Base-by-base conservation (phyloP, 2,113 vertebrate species). In the Forbesichthys agassizii region DNA sequence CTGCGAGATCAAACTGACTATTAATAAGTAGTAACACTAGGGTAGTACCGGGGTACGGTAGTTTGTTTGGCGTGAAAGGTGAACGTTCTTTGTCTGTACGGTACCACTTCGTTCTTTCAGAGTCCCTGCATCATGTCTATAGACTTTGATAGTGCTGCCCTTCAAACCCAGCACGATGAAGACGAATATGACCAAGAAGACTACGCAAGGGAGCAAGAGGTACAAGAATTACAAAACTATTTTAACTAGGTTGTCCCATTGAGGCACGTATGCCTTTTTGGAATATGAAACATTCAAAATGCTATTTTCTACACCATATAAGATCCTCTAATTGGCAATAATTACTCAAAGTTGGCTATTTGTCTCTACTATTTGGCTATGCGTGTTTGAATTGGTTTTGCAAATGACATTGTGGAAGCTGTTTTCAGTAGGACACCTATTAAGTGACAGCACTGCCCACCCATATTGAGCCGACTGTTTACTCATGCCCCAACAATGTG, bases 141-240 rank as follows among this genome's bases (percentile, higher is more conserved):
- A 60, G 92, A 94, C 73, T 94, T 93, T 68, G 92, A 92, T 71
- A 91, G 90, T 10, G 91, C 87, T 75, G 90, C 92, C 67, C 84
- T 94, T 64, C 90, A 92, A 79, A 92, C 88, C 5, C 92, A 92
- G 58, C 90, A 92, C 5, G 91, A 92, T 9, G 90, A 94, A 18
- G 93, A 93, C 4, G 92, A 93, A 18, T 92, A 90, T 69, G 93
- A 94, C 70, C 86, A 89, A n/a, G 91, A 93, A 64, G 92, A 94
- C 76, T 92, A 90, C 55, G 91, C 89, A 1, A 87, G 93, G 74
- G 90, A 93, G 58, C 90, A 92, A 78, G 93, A 94, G 92, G 93
- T 93, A 63, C 48, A 49, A 33, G 13, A 74, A 66, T 53, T 11
- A 4, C 12, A 12, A 36, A 36, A 10, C 18, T 7, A 9, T 27